phyloP scores from a whole-genome alignment of 2,888 invertebrate genomes.

The Dolichopus griseipennis region DNA sequence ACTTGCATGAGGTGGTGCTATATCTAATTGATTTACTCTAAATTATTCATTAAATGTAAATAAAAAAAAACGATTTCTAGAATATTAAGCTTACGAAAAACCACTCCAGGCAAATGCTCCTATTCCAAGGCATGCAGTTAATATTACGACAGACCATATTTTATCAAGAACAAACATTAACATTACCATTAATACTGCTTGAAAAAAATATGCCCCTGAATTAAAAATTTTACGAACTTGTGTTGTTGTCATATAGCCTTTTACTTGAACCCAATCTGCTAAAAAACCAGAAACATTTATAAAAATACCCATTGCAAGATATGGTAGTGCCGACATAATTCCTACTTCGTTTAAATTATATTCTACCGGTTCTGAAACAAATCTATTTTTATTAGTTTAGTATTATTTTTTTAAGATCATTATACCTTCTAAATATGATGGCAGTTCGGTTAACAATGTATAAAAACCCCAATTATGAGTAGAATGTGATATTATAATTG shows the following conservation, averaged over 20 bases:
- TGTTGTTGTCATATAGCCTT: constrained; percentile 59
- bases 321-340: constrained; percentile 76
- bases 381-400: neutral
- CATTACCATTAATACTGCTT: constrained; percentile 78
- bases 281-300: constrained; percentile 72
- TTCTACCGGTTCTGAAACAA: constrained; percentile 56
- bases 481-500: constrained; percentile 74
- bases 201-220: constrained; percentile 62
- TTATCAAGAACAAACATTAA: constrained; percentile 66
- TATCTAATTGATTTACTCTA: constrained; percentile 77
- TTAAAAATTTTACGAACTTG: constrained; percentile 67
- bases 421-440: constrained; percentile 71
- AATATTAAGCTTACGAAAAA: constrained; percentile 55
- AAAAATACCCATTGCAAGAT: constrained; percentile 76
- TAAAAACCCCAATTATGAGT: constrained; percentile 89
- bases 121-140: constrained; percentile 79
- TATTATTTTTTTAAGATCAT: no score
- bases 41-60: constrained; percentile 22
- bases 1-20: constrained; percentile 86
- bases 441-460: constrained; percentile 71
- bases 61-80: no score
- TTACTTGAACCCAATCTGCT: constrained; percentile 67
- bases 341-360: constrained; percentile 72
- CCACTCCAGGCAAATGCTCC: constrained; percentile 92
- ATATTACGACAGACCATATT: constrained; percentile 63